A percentile compares a stretch with the other conserved stretches of the same genome.
Evolutionary conservation across 1,140 invertebrate species (phyloP).

Genomic region (Penaeus indicus): DNA sequence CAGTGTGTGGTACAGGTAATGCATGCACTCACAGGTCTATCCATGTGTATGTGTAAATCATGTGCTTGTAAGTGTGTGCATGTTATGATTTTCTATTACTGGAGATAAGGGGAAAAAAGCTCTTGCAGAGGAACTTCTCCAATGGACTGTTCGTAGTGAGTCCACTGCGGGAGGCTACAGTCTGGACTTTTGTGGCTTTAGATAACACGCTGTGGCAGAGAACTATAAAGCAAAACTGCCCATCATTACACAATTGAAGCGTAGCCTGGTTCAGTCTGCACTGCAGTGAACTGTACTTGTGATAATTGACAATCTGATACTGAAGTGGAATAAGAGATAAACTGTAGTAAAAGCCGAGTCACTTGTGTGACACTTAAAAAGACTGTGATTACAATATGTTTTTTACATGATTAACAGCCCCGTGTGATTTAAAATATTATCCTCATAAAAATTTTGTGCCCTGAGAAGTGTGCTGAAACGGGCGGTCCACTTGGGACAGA

Average conservation of each 20-base stretch:
- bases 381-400: background rate
- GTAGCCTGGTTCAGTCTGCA: conserved; percentile 9
- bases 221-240: conserved; percentile 21
- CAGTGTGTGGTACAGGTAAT: too few species aligned
- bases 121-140: background rate
- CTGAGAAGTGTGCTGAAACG: conserved; percentile 51
- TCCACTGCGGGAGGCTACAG: too few species aligned
- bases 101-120: too few species aligned
- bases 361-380: conserved; percentile 20
- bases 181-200: background rate
- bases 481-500: conserved; percentile 37
- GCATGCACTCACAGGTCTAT: too few species aligned
- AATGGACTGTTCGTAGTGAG: too few species aligned
- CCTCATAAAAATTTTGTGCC: conserved; percentile 48
- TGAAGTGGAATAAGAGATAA: background rate
- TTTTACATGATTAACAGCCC: conserved; percentile 35
- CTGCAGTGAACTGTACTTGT: conserved; percentile 24
- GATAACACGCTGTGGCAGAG: conserved; percentile 7
- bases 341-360: conserved; percentile 35
- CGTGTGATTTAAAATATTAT: conserved; percentile 24
- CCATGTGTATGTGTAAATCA: background rate
- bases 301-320: conserved; percentile 7
- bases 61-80: background rate
- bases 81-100: too few species aligned
- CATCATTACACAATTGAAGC: conserved; percentile 33